phyloP scores from a whole-genome alignment of 2,888 invertebrate genomes.

The Teleogryllus oceanicus region DNA sequence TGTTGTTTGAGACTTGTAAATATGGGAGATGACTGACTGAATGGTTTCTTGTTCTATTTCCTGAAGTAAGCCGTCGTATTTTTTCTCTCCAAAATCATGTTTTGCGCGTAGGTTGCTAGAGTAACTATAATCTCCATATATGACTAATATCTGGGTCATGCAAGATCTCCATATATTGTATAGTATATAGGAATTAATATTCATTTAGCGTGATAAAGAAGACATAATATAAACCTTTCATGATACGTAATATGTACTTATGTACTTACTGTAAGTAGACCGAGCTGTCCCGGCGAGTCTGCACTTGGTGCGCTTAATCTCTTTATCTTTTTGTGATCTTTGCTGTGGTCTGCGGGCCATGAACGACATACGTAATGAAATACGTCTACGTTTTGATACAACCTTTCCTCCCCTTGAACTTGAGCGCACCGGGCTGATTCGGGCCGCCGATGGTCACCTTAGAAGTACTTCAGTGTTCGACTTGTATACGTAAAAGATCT shows the following conservation, averaged over 20 bases:
- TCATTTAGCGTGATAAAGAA: conserved; percentile 18
- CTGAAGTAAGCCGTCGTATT: conserved; percentile 18
- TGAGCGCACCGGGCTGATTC: neutral
- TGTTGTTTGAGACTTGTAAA: conserved; percentile 18
- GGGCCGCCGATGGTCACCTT: neutral
- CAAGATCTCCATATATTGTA: conserved; percentile 18
- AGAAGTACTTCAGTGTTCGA: conserved; percentile 18
- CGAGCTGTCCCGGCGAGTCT: neutral
- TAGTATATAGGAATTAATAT: conserved; percentile 18
- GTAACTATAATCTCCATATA: conserved; percentile 18
- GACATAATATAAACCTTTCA: conserved; percentile 18
- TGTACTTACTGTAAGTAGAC: conserved; percentile 18
- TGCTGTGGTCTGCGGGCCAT: neutral
- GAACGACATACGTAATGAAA: neutral
- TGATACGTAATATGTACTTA: conserved; percentile 18
- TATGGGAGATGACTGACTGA: conserved; percentile 3
- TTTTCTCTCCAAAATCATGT: conserved; percentile 11
- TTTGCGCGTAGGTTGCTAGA: conserved; percentile 4
- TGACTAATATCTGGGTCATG: conserved; percentile 18
- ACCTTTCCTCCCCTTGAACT: neutral
- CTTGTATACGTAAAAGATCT: conserved; percentile 18
- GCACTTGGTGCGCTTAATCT: neutral
- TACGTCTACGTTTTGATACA: conserved; percentile 4
- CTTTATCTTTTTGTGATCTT: neutral
- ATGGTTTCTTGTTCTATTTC: conserved; percentile 10